A percentile compares a stretch with the other conserved stretches of the same genome.
Conservation (phyloP, 2,888 invertebrate genomes). For the Prosopocoilus inquinatus region DNA sequence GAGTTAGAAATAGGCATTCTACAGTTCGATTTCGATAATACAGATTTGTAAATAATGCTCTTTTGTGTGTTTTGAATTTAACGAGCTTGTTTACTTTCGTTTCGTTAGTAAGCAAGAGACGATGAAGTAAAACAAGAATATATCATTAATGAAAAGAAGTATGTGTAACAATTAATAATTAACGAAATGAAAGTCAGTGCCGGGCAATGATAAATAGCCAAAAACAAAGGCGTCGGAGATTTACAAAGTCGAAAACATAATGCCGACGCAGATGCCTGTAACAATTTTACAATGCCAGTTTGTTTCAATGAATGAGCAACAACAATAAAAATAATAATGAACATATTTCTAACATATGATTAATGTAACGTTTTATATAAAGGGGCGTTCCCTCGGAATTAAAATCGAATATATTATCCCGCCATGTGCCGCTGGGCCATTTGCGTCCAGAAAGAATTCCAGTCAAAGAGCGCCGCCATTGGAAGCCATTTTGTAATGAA, state of each 20-base stretch:
- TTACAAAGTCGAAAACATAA: conserved; percentile 6
- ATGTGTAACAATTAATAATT: background rate
- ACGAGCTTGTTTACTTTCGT: too few relatives aligned
- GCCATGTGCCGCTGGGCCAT: conserved; percentile 28
- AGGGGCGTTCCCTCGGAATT: conserved; percentile 36
- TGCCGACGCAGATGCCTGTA: conserved; percentile 13
- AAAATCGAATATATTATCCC: conserved; percentile 32
- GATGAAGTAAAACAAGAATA: too few relatives aligned
- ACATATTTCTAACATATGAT: conserved; percentile 34
- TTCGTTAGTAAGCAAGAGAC: too few relatives aligned
- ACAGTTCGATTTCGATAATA: too few relatives aligned
- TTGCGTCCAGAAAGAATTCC: conserved; percentile 31
- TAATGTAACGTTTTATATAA: conserved; percentile 35
- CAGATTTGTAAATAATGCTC: too few relatives aligned
- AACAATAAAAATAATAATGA: conserved; percentile 32
- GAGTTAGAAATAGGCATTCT: too few relatives aligned
- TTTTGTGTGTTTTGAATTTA: too few relatives aligned
- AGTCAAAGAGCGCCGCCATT: conserved; percentile 35
- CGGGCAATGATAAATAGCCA: conserved; percentile 6
- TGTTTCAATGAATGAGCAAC: conserved; percentile 20
- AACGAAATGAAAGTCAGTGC: conserved; percentile 1
- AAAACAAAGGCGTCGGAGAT: conserved; percentile 8
- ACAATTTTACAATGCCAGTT: conserved; percentile 15
- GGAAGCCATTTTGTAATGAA: conserved; percentile 33
- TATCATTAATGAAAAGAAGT: too few relatives aligned